Conservation (phyloP, 2,888 invertebrate species). For the Eumacrocentrus americanus region DNA sequence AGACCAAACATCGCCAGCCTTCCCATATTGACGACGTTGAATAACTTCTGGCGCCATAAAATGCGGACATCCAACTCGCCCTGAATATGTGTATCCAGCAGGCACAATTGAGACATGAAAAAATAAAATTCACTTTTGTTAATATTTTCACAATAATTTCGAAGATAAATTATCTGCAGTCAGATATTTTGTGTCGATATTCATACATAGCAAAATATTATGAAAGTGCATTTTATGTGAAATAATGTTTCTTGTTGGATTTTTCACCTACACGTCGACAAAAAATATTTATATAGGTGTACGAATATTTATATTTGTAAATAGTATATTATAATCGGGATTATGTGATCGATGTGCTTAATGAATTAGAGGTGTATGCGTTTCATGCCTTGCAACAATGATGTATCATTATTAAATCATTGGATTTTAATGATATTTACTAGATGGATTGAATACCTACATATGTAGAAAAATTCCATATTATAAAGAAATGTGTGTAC, state of each 20-base stretch:
- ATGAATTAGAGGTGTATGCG: neutral
- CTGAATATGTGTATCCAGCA: no score
- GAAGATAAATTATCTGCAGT: neutral
- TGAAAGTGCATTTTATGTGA: neutral
- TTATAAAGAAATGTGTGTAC: no score
- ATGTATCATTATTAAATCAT: no score
- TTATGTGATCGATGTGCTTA: neutral
- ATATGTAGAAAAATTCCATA: no score
- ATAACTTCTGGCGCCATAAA: conserved; percentile 99
- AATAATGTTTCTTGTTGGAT: no score
- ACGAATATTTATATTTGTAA: neutral
- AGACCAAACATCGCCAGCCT: conserved; percentile 97
- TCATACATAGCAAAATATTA: conserved; percentile 8
- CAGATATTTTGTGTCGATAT: no score
- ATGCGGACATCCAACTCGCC: conserved; percentile 93
- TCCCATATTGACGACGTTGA: conserved; percentile 86
- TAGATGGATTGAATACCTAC: no score
- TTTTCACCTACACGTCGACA: neutral
- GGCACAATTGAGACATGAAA: no score
- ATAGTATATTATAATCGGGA: no score
- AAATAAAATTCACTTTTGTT: neutral
- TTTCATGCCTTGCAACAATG: neutral
- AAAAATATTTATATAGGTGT: neutral
- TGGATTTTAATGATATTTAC: no score
- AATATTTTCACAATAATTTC: neutral